These are phyloP conservation scores for Tanaodytes sp. DNA, from an alignment of 2,888 invertebrate genomes.

Conservation along the genomic window DNA sequence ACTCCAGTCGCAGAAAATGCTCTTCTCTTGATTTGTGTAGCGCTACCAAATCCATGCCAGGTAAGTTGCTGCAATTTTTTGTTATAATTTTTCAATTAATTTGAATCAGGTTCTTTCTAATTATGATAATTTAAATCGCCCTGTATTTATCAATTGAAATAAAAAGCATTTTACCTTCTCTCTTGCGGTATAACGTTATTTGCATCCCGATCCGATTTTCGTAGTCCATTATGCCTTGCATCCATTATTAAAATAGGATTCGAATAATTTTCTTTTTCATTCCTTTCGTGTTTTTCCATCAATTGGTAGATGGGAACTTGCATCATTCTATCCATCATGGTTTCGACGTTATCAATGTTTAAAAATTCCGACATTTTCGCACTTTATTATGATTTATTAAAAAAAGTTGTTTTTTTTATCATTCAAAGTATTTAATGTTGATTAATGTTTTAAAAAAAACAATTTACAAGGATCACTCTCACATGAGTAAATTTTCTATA, in stretches of 20 bases:
- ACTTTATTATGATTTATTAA: no score
- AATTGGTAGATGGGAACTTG: conserved; percentile 58
- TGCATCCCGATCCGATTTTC: no score
- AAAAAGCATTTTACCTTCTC: no score
- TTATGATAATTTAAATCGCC: no score
- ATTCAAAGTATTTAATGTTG: no score
- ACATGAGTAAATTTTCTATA: no score
- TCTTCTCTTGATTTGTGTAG: conserved; percentile 59
- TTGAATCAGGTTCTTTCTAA: no score
- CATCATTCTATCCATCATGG: conserved; percentile 64
- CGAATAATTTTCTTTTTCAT: conserved; percentile 46
- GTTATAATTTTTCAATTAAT: background rate
- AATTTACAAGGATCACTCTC: no score
- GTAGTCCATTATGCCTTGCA: conserved; percentile 56
- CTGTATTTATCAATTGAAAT: no score
- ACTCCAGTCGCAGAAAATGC: conserved; percentile 59
- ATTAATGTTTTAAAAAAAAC: no score
- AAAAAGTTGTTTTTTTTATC: no score
- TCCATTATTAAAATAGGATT: conserved; percentile 67
- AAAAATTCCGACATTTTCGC: conserved; percentile 53
- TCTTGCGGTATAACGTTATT: no score
- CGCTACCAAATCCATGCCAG: conserved; percentile 56
- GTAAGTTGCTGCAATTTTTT: conserved; percentile 49
- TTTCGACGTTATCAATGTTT: conserved; percentile 58
- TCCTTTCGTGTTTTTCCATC: conserved; percentile 58